Evolutionary conservation across 2,888 invertebrate species (phyloP).

Genomic region (Aplocera efformata): DNA sequence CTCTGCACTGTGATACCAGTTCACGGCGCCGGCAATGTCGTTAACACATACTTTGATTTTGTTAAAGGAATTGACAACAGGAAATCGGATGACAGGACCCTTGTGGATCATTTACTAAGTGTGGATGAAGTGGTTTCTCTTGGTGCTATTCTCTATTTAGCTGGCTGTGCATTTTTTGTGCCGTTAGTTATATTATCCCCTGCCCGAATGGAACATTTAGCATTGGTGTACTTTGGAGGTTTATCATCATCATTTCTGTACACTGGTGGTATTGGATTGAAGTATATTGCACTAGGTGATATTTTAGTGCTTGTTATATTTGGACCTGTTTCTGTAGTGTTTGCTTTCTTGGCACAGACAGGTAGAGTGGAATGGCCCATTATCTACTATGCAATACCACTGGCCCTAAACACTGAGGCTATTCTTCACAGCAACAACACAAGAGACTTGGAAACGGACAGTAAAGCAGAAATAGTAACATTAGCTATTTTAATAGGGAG

Average conservation of each 20-base stretch:
- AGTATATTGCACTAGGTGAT: conserved; percentile 97
- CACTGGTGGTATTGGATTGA: conserved; percentile 96
- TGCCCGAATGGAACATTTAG: conserved; percentile 96
- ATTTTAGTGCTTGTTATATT: conserved; percentile 94
- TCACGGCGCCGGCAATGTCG: conserved; percentile 97
- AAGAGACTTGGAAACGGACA: conserved; percentile 93
- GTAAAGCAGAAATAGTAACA: conserved; percentile 94
- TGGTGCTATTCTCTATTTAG: conserved; percentile 92
- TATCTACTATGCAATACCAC: conserved; percentile 95
- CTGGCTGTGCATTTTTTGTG: conserved; percentile 92
- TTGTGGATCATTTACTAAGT: conserved; percentile 93
- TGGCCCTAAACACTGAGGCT: conserved; percentile 96
- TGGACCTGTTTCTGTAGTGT: conserved; percentile 95
- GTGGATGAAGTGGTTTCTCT: conserved; percentile 89
- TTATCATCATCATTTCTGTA: conserved; percentile 97
- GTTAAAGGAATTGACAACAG: conserved; percentile 95
- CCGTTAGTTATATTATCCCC: conserved; percentile 89
- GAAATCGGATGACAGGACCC: conserved; percentile 95
- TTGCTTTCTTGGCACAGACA: conserved; percentile 95
- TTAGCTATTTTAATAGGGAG: conserved; percentile 96
- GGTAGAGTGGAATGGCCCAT: conserved; percentile 95
- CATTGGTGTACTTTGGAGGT: conserved; percentile 96
- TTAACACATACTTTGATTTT: conserved; percentile 98
- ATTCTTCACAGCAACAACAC: conserved; percentile 98
- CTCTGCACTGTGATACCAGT: conserved; percentile 93